phyloP scores from a whole-genome alignment of 2,797 vertebrate species.

The Sternotherus odoratus region DNA sequence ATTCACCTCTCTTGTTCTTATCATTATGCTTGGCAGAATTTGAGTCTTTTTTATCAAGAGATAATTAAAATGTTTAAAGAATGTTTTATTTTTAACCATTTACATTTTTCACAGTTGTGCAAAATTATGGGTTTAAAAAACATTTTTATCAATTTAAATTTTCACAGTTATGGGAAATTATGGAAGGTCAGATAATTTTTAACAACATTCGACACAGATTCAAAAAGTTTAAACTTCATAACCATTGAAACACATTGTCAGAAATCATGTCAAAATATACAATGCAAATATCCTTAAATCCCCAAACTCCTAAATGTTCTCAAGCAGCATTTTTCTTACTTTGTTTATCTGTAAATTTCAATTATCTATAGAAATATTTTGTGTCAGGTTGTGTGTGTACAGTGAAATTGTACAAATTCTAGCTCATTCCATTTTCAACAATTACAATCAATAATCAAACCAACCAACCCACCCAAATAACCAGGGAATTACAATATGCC shows the following conservation, averaged over 20 bases:
- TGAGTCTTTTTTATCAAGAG: not conserved
- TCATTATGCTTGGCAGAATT: not conserved
- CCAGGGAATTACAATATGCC: not conserved
- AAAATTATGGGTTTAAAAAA: not conserved
- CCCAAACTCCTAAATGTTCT: not conserved
- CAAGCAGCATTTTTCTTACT: not conserved
- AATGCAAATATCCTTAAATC: not conserved
- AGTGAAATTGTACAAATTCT: not conserved
- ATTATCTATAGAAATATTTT: not conserved
- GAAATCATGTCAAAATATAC: not conserved
- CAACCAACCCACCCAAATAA: fast-evolving
- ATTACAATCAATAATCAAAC: not conserved
- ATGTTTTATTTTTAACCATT: not conserved
- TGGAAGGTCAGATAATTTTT: not conserved
- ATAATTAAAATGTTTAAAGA: not conserved
- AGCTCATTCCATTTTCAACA: not conserved
- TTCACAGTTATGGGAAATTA: not conserved
- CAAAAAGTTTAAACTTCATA: not conserved
- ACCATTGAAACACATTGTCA: not conserved
- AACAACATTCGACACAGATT: not conserved
- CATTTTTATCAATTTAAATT: not conserved
- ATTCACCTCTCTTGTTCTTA: not conserved
- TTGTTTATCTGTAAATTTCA: not conserved
- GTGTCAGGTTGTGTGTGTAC: not conserved
- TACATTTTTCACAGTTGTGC: not conserved